Evolutionary conservation across 2,113 vertebrate genomes (phyloP).

Genomic region (Myotis lucifugus): DNA sequence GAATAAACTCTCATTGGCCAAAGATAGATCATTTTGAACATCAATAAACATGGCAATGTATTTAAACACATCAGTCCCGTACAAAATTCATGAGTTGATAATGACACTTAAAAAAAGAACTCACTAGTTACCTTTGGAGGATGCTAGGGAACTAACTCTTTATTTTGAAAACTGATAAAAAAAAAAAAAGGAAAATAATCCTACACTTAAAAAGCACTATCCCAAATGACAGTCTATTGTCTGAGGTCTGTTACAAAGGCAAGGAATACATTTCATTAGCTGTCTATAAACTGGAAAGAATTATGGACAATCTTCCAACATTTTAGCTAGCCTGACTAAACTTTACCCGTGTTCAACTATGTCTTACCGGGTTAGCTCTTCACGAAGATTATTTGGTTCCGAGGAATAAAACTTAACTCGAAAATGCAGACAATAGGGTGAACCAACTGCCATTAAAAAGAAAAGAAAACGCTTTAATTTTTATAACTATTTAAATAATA

Average conservation of each 20-base stretch:
- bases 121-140: not conserved
- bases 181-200: not conserved
- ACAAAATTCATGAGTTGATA: not conserved
- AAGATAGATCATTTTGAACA: conserved; percentile 11
- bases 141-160: not conserved
- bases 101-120: not conserved
- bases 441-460: conserved; percentile 83
- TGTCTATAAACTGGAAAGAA: not conserved
- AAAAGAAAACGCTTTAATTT: not conserved
- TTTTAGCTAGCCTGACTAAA: not conserved
- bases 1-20: not conserved
- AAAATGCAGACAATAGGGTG: conserved; percentile 98
- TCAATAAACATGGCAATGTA: not conserved
- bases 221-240: conserved; percentile 40
- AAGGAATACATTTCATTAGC: not conserved
- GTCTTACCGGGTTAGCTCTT: conserved; percentile 95
- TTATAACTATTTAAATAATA: conserved; percentile 14
- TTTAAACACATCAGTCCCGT: not conserved
- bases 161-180: not conserved
- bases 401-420: conserved; percentile 99
- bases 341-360: not conserved
- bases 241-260: not conserved
- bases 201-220: conserved; percentile 6
- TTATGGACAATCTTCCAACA: not conserved
- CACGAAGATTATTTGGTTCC: conserved; percentile 98